Conservation (phyloP, 2,113 vertebrate species). For the Tonatia bakeri region DNA sequence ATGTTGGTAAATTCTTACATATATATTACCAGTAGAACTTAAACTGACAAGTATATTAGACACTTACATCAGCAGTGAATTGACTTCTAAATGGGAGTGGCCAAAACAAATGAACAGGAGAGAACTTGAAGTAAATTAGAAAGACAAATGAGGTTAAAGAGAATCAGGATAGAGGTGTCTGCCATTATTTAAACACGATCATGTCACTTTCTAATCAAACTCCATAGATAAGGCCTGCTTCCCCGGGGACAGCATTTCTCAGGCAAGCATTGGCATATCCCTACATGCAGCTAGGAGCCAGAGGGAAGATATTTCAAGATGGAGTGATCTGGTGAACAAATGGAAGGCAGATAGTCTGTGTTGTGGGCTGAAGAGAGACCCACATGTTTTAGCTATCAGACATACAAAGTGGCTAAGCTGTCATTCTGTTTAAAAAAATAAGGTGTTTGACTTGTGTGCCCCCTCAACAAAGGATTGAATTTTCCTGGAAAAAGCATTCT, state of each 20-base stretch:
- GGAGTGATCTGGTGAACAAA: background rate
- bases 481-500: background rate
- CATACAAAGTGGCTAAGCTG: background rate
- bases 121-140: background rate
- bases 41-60: background rate
- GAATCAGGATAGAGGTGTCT: background rate
- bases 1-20: background rate
- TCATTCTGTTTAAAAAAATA: conserved; percentile 43
- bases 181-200: background rate
- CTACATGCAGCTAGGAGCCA: background rate
- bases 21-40: background rate
- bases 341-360: background rate
- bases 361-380: background rate
- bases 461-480: background rate
- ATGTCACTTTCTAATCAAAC: background rate
- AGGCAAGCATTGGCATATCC: background rate
- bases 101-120: background rate
- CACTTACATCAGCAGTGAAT: background rate
- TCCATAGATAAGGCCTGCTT: background rate
- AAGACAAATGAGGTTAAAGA: background rate
- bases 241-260: background rate
- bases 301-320: background rate
- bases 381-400: conserved; percentile 19
- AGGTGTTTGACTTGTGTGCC: background rate
- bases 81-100: background rate